These are phyloP conservation scores for Danio kyathit DNA, from an alignment of 2,797 vertebrate species.

Conservation along the genomic window DNA sequence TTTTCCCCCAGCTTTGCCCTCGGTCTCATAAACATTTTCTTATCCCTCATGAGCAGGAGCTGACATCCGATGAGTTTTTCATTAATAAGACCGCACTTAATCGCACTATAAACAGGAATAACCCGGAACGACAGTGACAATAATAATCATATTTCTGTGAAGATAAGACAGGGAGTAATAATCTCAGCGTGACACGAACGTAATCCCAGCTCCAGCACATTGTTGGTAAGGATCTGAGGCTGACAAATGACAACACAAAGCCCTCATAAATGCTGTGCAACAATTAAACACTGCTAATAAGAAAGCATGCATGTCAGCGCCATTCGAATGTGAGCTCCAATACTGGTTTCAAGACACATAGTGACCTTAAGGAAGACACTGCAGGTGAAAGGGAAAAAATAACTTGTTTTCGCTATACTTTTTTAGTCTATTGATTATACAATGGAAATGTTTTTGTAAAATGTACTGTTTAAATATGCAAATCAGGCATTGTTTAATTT, in stretches of 20 bases:
- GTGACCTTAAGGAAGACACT: too few species aligned
- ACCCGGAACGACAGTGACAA: conserved; percentile 76
- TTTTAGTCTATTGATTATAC: too few species aligned
- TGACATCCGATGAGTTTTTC: conserved; percentile 83
- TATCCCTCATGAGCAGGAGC: conserved; percentile 75
- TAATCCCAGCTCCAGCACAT: conserved; percentile 54
- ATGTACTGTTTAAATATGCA: too few species aligned
- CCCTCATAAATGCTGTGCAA: conserved; percentile 17
- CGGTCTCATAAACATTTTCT: conserved; percentile 77
- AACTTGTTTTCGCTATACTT: too few species aligned
- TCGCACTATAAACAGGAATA: conserved; percentile 66
- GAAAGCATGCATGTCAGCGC: background rate
- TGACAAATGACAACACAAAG: conserved; percentile 43
- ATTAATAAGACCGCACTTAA: conserved; percentile 81
- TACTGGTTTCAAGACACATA: conserved; percentile 30
- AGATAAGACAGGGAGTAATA: conserved; percentile 50
- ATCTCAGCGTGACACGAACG: conserved; percentile 48
- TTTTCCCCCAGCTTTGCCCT: conserved; percentile 67
- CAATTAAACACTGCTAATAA: conserved; percentile 28
- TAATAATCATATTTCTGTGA: conserved; percentile 59
- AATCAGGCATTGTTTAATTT: too few species aligned
- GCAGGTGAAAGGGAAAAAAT: too few species aligned
- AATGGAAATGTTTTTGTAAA: too few species aligned
- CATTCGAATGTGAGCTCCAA: conserved; percentile 16
- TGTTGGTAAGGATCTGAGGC: conserved; percentile 48